Base-by-base conservation (phyloP, 2,113 vertebrate genomes). In the Clarias gariepinus region DNA sequence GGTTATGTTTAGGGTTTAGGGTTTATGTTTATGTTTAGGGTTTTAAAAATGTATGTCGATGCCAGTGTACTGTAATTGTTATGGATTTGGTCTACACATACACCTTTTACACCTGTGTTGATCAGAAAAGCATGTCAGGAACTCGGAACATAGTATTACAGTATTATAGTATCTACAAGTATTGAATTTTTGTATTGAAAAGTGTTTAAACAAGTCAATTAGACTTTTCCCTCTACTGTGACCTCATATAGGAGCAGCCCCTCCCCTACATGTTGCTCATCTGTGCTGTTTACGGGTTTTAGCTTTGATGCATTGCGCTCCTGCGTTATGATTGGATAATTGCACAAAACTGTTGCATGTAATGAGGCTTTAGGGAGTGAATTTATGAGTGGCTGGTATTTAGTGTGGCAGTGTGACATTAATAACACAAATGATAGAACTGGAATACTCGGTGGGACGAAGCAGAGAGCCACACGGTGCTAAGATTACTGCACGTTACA, bases 401-500 rank as follows among this genome's bases (percentile, higher is more conserved):
- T 23, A 0, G 41, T 7, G 71, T 73, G 64, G 2, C 30, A 41
- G 21, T 5, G 41, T n/a, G 23, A 19, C 64, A 23, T 61, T 23
- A 86, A 73, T 73, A 81, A 60, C 66, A 47, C 64, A 8, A 71
- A 28, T 19, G 64, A 81, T 52, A n/a, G 73, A 73, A 16, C 85
- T 52, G 53, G 63, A 60, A 80, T 60, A 60, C 30, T 61, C 2
- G 2, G 19, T 25, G 74, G 33, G 55, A 69, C 19, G n/a, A 78
- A 73, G 82, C 85, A 52, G 41, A 74, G 55, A 74, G 57, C 33
- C 57, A 64, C 41, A 55, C 36, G 6, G 68, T 53, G 58, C 85
- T 76, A 21, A 18, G 57, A 82, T 82, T 64, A 74, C 85, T 55
- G 57, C 52, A 28, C 15, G 9, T 36, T 25, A n/a, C 25, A 77